A percentile compares a stretch with the other conserved stretches of the same genome.
phyloP scores from a whole-genome alignment of 2,888 invertebrate genomes.

The Phalera bucephala region DNA sequence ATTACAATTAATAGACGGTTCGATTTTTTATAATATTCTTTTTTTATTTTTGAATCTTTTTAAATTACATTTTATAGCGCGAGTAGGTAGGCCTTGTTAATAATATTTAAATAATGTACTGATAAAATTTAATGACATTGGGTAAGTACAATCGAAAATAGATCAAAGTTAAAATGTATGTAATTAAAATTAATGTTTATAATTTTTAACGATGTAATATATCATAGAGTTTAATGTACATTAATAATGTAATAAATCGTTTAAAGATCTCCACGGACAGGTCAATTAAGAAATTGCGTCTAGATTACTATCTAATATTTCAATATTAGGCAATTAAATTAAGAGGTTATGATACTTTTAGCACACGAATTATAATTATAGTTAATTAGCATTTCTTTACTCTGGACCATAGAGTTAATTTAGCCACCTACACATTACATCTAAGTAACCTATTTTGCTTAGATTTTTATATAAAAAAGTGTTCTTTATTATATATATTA shows the following conservation, averaged over 20 bases:
- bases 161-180: slow-evolving; percentile 56
- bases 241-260: slow-evolving; percentile 57
- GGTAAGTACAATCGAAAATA: slow-evolving; percentile 67
- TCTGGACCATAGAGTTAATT: slow-evolving; percentile 50
- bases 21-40: slow-evolving; percentile 47
- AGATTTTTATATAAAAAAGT: slow-evolving; percentile 46
- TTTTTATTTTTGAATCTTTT: slow-evolving; percentile 71
- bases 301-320: slow-evolving; percentile 35
- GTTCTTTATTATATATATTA: slow-evolving; percentile 35
- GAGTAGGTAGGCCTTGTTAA: slow-evolving; percentile 64
- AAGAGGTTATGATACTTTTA: slow-evolving; percentile 55
- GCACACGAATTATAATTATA: slow-evolving; percentile 47
- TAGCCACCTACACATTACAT: slow-evolving; percentile 50
- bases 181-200: slow-evolving; percentile 68
- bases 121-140: slow-evolving; percentile 49
- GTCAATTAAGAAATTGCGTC: slow-evolving; percentile 40
- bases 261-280: slow-evolving; percentile 48
- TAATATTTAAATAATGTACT: slow-evolving; percentile 59
- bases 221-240: slow-evolving; percentile 71
- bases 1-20: slow-evolving; percentile 37
- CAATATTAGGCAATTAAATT: slow-evolving; percentile 64
- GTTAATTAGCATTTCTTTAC: slow-evolving; percentile 39
- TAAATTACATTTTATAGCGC: slow-evolving; percentile 66
- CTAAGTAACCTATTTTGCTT: slow-evolving; percentile 60
- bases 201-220: slow-evolving; percentile 64